Evolutionary conservation across 2,113 vertebrate genomes (phyloP).

Genomic region (Chaenogobius annularis): DNA sequence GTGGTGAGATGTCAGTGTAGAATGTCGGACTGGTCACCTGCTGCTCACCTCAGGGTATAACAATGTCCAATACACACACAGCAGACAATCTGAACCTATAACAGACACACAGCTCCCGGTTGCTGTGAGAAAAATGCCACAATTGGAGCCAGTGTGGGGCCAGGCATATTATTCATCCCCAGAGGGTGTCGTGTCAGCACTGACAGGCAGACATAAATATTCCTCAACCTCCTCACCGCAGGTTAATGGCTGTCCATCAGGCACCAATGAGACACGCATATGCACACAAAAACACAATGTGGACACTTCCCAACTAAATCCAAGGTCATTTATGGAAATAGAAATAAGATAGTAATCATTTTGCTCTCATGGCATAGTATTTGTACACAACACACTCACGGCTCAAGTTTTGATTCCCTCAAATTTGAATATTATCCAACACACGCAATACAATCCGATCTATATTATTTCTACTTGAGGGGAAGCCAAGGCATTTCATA

Average conservation of each 20-base stretch:
- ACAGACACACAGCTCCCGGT: constrained; percentile 23
- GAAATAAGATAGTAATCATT: constrained; percentile 12
- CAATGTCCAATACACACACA: constrained; percentile 31
- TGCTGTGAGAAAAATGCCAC: constrained; percentile 49
- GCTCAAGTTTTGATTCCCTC: no score
- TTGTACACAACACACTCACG: background rate
- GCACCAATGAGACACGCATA: constrained; percentile 45
- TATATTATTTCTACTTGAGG: constrained; percentile 3
- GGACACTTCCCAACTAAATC: constrained; percentile 32
- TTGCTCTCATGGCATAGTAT: background rate
- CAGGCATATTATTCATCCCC: constrained; percentile 69
- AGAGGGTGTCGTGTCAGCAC: constrained; percentile 62
- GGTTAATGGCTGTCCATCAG: constrained; percentile 78
- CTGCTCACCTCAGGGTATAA: constrained; percentile 61
- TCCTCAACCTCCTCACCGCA: constrained; percentile 66
- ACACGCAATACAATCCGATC: background rate
- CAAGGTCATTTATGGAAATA: constrained; percentile 53
- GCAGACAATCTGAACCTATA: constrained; percentile 19
- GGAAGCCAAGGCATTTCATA: constrained; percentile 60
- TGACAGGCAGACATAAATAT: constrained; percentile 76
- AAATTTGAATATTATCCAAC: background rate
- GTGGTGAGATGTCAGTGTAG: constrained; percentile 46
- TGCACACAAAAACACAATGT: constrained; percentile 25
- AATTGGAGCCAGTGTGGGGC: constrained; percentile 60
- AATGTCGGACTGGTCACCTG: constrained; percentile 62